phyloP scores from a whole-genome alignment of 2,113 vertebrate genomes.

The Protobothrops mucrosquamatus region DNA sequence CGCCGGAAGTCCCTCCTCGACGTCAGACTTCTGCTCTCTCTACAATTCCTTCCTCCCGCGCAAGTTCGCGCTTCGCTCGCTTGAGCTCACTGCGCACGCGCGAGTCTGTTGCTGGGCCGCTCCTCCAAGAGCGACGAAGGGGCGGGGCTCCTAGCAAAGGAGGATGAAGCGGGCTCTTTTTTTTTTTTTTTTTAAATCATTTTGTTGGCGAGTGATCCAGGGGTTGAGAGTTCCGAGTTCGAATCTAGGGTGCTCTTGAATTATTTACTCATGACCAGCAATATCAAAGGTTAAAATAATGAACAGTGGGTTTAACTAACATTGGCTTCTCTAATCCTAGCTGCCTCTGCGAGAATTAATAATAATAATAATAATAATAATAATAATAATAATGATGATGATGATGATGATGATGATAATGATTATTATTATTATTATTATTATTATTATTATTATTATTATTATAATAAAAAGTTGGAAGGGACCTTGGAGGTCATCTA shows the following conservation, averaged over 20 bases:
- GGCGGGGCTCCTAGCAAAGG: background rate
- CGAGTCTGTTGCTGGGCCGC: no score
- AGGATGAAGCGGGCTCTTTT: background rate
- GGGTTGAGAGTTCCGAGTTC: background rate
- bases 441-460: no score
- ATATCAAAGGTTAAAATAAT: background rate
- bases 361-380: no score
- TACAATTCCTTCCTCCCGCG: background rate
- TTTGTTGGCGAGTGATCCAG: background rate
- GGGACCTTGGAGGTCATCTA: no score
- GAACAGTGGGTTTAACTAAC: background rate
- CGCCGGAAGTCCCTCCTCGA: conserved; percentile 72
- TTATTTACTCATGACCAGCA: background rate
- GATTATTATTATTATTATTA: no score
- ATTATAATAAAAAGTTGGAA: no score
- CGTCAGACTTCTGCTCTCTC: conserved; percentile 19
- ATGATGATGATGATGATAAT: no score
- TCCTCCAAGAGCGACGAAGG: accelerated
- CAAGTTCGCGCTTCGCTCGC: background rate
- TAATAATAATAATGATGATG: no score
- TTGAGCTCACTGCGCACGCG: background rate
- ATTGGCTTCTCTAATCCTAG: background rate
- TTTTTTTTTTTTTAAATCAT: background rate
- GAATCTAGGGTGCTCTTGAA: background rate
- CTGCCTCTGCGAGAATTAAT: background rate